Evolutionary conservation across 1,140 invertebrate species (phyloP), one percentile per base, ranked within the genome.

Genomic region (Drosophila kanapiae): DNA sequence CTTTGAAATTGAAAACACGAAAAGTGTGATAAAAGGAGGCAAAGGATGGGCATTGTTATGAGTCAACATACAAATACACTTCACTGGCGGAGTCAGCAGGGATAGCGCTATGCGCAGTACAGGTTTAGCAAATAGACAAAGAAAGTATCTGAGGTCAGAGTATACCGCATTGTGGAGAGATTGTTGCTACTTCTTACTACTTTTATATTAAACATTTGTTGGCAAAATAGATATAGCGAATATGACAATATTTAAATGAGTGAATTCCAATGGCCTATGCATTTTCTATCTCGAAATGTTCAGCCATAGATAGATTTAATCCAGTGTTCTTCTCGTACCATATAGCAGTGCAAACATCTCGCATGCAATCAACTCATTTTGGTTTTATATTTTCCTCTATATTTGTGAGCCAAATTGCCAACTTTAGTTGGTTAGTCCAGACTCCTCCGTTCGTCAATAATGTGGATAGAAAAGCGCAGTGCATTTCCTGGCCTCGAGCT

Each of bases 301-400:
- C 7, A 31, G 48, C 6, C 29, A 49, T 23, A 23, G 23, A 29
- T 49, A 29, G 14, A 8, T 10, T 2, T 4, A 27, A 48, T 16
- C 14, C 31, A 53, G 35, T 4, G 31, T 13, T 6, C 2, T 13
- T 45, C 27, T n/a, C 13, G 38, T 2, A 0, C 35, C 31, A 49
- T 23, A 35, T 38, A n/a, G 13, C 49, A 71, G 56, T 23, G 43
- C 69, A 67, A 68, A 82, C 68, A 77, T 61, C 58, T 88, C 67
- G 68, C 68, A 80, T 77, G 76, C 76, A 56, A 71, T 75, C 69
- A 60, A 84, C 84, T 90, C 83, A 90, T 88, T 90, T 80, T 57
- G 78, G 74, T 62, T 78, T 78, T 70, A 72, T 59, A 49, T 71
- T 71, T 38, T 35, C 53, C 43, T 71, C 45, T 72, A 40, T 72